Conservation (phyloP, 2,113 vertebrate species). For the Litocranius walleri region DNA sequence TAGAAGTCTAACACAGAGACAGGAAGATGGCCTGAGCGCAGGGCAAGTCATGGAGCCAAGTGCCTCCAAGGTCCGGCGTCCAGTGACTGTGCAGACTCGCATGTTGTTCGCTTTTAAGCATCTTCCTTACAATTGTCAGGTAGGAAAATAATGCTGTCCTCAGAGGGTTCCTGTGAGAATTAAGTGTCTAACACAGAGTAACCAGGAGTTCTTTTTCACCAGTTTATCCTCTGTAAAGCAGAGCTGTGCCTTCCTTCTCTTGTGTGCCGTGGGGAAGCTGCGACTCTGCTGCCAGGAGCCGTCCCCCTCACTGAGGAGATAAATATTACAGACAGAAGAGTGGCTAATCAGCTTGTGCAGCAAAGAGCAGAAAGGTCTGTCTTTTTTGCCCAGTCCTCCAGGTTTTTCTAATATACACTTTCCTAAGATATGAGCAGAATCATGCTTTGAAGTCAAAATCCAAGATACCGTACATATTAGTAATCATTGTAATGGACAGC, state of each 20-base stretch:
- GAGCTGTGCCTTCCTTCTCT: background rate
- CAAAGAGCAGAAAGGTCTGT: background rate
- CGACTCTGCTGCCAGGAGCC: background rate
- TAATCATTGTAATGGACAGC: constrained; percentile 10
- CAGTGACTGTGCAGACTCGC: background rate
- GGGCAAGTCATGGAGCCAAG: background rate
- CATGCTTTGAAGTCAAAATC: constrained; percentile 44
- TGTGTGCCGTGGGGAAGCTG: background rate
- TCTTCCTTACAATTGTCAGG: background rate
- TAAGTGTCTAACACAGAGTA: background rate
- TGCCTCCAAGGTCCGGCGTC: background rate
- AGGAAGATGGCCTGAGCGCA: background rate
- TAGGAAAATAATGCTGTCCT: background rate
- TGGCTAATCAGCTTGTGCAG: background rate
- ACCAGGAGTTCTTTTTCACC: background rate
- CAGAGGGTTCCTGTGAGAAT: background rate
- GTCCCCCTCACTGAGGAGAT: background rate
- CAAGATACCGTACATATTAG: background rate
- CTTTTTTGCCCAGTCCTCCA: background rate
- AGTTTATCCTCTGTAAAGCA: background rate
- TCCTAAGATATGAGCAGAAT: background rate
- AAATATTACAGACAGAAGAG: background rate
- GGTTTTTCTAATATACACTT: background rate
- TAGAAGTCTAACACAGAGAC: background rate
- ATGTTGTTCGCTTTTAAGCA: background rate